phyloP scores from a whole-genome alignment of 30 jellyfish, hydroid and myxozoan genomes.

The Aurelia aurita complex sp. Pacific region DNA sequence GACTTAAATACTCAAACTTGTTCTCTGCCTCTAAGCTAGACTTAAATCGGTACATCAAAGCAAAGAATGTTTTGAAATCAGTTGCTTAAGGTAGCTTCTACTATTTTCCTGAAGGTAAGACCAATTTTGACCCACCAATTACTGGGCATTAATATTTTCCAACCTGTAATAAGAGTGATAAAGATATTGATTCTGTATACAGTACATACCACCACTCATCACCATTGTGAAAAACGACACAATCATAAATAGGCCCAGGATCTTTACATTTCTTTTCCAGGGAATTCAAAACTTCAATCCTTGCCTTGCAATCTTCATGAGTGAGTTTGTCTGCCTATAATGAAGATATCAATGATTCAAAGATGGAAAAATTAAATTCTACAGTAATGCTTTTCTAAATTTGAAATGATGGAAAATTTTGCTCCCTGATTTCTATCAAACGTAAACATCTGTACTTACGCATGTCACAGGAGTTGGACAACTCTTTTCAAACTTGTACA shows the following conservation, averaged over 20 bases:
- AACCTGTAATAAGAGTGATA: too few relatives aligned
- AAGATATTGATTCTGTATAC: neutral
- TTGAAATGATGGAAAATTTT: too few relatives aligned
- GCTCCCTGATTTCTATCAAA: too few relatives aligned
- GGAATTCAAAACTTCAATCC: slow-evolving; percentile 72
- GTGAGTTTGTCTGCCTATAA: slow-evolving; percentile 63
- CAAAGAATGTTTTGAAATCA: too few relatives aligned
- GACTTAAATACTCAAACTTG: too few relatives aligned
- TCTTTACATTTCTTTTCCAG: slow-evolving; percentile 84
- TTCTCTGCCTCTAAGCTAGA: too few relatives aligned
- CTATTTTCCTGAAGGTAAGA: too few relatives aligned
- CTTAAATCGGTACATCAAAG: too few relatives aligned
- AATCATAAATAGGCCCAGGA: slow-evolving; percentile 95
- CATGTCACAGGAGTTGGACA: slow-evolving; percentile 63
- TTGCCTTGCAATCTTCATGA: slow-evolving; percentile 77
- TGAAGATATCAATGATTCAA: neutral
- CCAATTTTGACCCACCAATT: too few relatives aligned
- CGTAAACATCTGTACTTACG: slow-evolving; percentile 29
- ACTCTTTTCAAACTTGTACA: slow-evolving; percentile 62
- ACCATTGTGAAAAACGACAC: slow-evolving; percentile 94
- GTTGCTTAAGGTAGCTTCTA: too few relatives aligned
- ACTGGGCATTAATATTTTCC: too few relatives aligned
- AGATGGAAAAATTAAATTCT: neutral
- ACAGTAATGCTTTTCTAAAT: neutral
- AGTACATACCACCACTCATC: slow-evolving; percentile 75